Evolutionary conservation across 2,113 vertebrate genomes (phyloP).

Genomic region (Limnothrissa miodon): DNA sequence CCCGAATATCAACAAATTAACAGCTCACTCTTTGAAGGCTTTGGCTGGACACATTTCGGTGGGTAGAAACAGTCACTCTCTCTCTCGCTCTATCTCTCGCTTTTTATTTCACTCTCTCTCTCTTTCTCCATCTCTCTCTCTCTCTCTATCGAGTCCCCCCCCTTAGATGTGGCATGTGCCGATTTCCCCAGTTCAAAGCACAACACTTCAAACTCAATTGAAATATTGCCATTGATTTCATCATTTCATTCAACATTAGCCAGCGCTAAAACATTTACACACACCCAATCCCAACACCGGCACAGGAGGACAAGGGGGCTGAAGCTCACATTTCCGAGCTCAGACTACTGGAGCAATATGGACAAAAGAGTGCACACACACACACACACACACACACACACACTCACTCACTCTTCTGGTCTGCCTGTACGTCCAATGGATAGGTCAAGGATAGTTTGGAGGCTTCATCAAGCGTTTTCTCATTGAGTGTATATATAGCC

Average conservation of each 20-base stretch:
- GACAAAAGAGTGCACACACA: not conserved
- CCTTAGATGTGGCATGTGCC: not conserved
- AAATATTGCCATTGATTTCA: conserved; percentile 43
- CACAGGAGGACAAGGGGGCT: conserved; percentile 15
- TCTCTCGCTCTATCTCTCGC: not conserved
- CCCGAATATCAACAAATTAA: conserved; percentile 1
- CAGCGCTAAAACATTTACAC: conserved; percentile 48
- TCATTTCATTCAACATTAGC: conserved; percentile 49
- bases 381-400: conserved; percentile 13
- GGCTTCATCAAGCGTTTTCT: no score
- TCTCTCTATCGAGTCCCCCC: no score
- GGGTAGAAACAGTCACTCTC: not conserved
- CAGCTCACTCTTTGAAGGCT: conserved; percentile 4
- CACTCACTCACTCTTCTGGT: not conserved
- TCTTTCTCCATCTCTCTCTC: no score
- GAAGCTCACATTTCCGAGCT: not conserved
- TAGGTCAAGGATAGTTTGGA: no score
- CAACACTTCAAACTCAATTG: conserved; percentile 22
- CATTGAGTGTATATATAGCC: no score
- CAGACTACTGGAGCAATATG: conserved; percentile 1
- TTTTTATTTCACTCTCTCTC: not conserved
- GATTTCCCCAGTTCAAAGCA: conserved; percentile 3
- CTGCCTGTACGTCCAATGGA: no score
- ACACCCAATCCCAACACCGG: conserved; percentile 39
- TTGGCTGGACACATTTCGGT: not conserved